Percentiles rank a stretch among this genome's conserved stretches.
Evolutionary conservation across 2,113 vertebrate species (phyloP).

Genomic region (Hyperopisus bebe): DNA sequence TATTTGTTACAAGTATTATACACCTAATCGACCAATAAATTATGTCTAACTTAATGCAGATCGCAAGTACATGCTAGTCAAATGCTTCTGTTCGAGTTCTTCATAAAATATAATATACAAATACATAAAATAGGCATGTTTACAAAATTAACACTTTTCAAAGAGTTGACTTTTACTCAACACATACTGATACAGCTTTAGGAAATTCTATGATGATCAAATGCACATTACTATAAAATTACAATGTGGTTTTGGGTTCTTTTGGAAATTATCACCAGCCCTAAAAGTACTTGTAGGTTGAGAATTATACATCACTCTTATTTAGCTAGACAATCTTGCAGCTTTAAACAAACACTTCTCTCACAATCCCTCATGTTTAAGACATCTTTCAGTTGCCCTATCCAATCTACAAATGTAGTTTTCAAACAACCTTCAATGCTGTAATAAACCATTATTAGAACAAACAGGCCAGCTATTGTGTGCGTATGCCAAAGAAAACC

Average conservation of each 20-base stretch:
- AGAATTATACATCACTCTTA: neutral
- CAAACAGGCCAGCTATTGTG: neutral
- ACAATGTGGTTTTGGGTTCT: neutral
- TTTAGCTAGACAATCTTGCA: neutral
- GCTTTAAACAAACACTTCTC: neutral
- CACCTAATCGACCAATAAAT: neutral
- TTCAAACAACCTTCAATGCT: neutral
- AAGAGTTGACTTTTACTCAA: neutral
- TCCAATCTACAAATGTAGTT: neutral
- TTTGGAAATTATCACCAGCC: neutral
- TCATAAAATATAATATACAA: neutral
- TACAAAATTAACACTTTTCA: neutral
- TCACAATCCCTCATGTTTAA: neutral
- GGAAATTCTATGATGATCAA: neutral
- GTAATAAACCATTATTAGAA: neutral
- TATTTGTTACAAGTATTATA: neutral
- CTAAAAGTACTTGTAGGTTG: neutral
- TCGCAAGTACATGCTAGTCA: neutral
- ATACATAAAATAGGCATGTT: neutral
- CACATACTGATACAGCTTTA: neutral
- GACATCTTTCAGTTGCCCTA: neutral
- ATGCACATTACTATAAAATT: neutral
- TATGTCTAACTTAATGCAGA: neutral
- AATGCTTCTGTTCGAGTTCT: neutral
- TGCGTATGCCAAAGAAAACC: neutral